These are phyloP conservation scores for Dorcus hopei DNA, from an alignment of 2,888 invertebrate species.

Conservation along the genomic window DNA sequence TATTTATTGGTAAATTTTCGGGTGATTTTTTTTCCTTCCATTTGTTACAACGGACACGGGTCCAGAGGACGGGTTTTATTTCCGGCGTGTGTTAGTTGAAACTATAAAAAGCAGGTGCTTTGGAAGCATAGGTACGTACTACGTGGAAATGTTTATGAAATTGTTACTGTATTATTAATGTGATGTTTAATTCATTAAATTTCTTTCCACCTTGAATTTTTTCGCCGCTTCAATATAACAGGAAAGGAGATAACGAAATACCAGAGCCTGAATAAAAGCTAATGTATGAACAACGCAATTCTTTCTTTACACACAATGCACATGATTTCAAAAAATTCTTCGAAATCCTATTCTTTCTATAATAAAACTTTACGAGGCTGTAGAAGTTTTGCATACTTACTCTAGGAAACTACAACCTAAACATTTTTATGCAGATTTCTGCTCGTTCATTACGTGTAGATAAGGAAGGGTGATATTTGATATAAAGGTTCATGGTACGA, in stretches of 20 bases:
- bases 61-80: too few relatives aligned
- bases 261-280: constrained; percentile 35
- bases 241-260: constrained; percentile 36
- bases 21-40: too few relatives aligned
- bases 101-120: too few relatives aligned
- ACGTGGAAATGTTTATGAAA: too few relatives aligned
- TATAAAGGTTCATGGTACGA: neutral
- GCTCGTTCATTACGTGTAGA: constrained; percentile 4
- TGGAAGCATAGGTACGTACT: too few relatives aligned
- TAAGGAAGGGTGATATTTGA: neutral
- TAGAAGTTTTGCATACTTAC: constrained; percentile 18
- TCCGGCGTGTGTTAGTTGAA: too few relatives aligned
- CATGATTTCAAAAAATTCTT: constrained; percentile 38
- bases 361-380: constrained; percentile 38
- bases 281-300: constrained; percentile 34
- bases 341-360: constrained; percentile 32
- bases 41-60: too few relatives aligned
- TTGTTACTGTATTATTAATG: neutral
- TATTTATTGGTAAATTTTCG: constrained; percentile 2
- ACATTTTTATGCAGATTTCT: constrained; percentile 18
- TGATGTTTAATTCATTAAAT: constrained; percentile 17
- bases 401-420: constrained; percentile 14
- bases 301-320: constrained; percentile 39
- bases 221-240: constrained; percentile 23
- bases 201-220: constrained; percentile 15